Evolutionary conservation across 2,113 vertebrate genomes (phyloP).

Genomic region (Cariama cristata): DNA sequence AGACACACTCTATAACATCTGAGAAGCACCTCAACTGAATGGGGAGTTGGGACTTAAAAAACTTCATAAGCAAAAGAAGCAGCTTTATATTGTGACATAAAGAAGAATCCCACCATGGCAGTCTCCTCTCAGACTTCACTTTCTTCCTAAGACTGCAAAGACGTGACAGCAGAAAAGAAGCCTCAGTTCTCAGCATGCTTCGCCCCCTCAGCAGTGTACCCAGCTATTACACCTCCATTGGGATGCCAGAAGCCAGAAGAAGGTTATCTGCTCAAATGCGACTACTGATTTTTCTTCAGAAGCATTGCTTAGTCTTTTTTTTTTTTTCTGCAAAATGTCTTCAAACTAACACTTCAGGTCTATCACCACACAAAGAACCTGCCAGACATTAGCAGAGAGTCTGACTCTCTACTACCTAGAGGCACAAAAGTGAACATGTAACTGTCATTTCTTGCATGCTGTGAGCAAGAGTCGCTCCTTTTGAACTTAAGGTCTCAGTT

Average conservation of each 20-base stretch:
- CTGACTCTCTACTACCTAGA: background rate
- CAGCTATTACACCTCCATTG: background rate
- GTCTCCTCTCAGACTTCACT: background rate
- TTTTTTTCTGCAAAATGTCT: background rate
- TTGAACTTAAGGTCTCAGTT: background rate
- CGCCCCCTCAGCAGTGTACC: background rate
- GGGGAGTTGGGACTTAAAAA: background rate
- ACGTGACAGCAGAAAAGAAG: background rate
- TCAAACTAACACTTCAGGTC: background rate
- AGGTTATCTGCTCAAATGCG: background rate
- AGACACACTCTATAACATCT: background rate
- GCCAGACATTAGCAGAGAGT: background rate
- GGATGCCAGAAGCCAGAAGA: background rate
- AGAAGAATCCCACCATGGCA: background rate
- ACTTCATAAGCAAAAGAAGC: background rate
- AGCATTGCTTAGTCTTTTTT: background rate
- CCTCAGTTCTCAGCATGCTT: background rate
- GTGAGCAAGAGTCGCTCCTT: background rate
- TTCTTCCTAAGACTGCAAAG: background rate
- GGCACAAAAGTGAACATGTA: background rate
- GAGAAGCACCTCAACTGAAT: background rate
- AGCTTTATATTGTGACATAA: background rate
- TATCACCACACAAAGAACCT: background rate
- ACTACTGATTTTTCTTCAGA: background rate
- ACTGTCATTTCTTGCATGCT: background rate